Conservation (phyloP, 2,113 vertebrate species). For the Indicator maculatus region DNA sequence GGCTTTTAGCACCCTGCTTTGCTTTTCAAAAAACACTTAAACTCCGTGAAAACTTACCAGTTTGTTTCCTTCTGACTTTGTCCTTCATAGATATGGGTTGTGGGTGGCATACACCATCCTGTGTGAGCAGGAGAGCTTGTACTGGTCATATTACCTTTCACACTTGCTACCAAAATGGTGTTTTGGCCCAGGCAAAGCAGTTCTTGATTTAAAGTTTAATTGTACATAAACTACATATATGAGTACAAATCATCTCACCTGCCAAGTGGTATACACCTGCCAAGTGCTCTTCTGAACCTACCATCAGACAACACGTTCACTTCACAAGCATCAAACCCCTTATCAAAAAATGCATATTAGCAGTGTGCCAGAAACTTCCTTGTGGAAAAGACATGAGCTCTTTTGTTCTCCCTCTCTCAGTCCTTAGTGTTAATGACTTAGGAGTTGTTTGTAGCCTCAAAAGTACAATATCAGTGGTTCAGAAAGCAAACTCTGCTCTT, state of each 20-base stretch:
- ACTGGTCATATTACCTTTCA: background rate
- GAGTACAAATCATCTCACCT: background rate
- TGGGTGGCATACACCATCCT: background rate
- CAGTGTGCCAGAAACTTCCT: background rate
- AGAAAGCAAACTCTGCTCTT: slow-evolving; percentile 5
- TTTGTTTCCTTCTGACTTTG: background rate
- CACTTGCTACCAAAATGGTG: background rate
- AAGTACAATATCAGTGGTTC: background rate
- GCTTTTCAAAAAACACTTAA: background rate
- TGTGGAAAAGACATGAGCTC: slow-evolving; percentile 5
- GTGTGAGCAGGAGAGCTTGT: background rate
- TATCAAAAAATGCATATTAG: background rate
- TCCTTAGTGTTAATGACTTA: slow-evolving; percentile 10
- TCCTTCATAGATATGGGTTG: fast-evolving
- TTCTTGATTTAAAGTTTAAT: background rate
- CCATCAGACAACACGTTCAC: background rate
- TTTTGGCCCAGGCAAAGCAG: background rate
- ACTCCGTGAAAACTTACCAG: background rate
- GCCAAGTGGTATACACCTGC: background rate
- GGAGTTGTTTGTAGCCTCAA: background rate
- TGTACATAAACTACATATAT: background rate
- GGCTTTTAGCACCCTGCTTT: fast-evolving
- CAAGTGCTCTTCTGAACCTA: background rate
- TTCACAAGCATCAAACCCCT: background rate
- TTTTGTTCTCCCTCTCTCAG: background rate